Base-by-base conservation (phyloP, 2,797 vertebrate species). In the Myotis vivesi region DNA sequence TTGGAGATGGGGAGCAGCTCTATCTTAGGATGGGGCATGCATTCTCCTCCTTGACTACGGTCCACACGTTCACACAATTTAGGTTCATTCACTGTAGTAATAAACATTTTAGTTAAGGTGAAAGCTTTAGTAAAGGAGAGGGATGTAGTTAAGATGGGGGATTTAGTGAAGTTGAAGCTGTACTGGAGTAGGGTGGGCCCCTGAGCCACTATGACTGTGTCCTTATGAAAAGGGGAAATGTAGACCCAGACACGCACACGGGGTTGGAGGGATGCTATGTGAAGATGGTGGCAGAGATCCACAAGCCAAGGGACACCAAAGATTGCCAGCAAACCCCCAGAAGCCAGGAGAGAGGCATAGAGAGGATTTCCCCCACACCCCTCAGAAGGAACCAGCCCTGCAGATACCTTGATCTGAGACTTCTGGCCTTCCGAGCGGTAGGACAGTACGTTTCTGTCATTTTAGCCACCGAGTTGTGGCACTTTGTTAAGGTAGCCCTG, bases 31-130 rank as follows among this genome's bases (percentile, higher is more conserved):
- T 1, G 19, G 15, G 25, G 33, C 16, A 8, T 9, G 23, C 9
- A 6, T 5, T 59, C 41, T 73, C 13, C 2, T 41, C 7, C 25
- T 33, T 59, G 11, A 44, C 33, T 0, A 0, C 0, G 0, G 1
- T 66, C 17, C 7, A 38, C 1, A 20, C 1, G 0, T 22, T 81
- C 64, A 66, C 2, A 36, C 13, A 46, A 7, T 19, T 41, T 57
- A 3, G 6, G 19, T 17, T 8, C 69, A 16, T 15, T n/a, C 19
- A 68, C 44, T 36, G 20, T 8, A 30, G 38, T 44, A n/a, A n/a
- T n/a, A 30, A 44, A 30, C 38, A 62, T 62, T 13, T 81, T 81
- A 81, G 55, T 30, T 20, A 62, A 62, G n/a, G 38, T 25, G 51
- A 76, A 9, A 17, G 11, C 25, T 66, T n/a, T 36, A 5, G 3